phyloP scores from a whole-genome alignment of 2,888 invertebrate species.

The Hypomecis atomaria region DNA sequence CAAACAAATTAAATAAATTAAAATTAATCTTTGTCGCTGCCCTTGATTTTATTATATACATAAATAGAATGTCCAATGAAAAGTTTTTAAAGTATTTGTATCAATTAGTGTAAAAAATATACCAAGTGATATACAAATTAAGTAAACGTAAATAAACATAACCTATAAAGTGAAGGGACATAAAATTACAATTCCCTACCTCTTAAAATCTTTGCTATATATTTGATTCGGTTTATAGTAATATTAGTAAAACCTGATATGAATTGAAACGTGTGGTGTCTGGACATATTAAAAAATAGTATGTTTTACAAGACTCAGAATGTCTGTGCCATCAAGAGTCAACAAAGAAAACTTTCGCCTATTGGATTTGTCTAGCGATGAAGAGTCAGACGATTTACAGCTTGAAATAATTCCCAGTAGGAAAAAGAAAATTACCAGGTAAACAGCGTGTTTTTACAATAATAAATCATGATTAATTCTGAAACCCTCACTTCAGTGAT shows the following conservation, averaged over 20 bases:
- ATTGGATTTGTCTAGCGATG: conserved; percentile 85
- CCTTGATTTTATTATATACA: neutral
- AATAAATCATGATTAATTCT: too few relatives aligned
- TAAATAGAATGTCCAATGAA: neutral
- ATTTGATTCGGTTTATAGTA: neutral
- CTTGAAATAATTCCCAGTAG: conserved; percentile 84
- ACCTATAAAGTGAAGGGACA: conserved; percentile 11
- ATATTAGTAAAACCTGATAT: neutral
- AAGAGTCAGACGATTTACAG: conserved; percentile 85
- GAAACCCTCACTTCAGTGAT: too few relatives aligned
- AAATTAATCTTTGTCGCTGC: conserved; percentile 2
- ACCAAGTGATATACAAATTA: neutral
- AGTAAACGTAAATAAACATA: conserved; percentile 13
- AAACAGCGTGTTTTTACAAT: conserved; percentile 10
- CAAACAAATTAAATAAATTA: neutral
- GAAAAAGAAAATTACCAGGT: conserved; percentile 85
- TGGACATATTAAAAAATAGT: conserved; percentile 48
- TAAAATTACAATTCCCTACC: conserved; percentile 30
- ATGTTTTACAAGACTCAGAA: conserved; percentile 65
- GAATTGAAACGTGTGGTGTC: conserved; percentile 4
- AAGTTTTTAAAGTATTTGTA: neutral
- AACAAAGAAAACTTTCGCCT: conserved; percentile 87
- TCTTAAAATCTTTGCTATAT: conserved; percentile 43
- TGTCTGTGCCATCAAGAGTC: conserved; percentile 75
- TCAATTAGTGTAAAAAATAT: neutral